phyloP scores from a whole-genome alignment of 1,140 invertebrate genomes.

The Zaprionus capensis region DNA sequence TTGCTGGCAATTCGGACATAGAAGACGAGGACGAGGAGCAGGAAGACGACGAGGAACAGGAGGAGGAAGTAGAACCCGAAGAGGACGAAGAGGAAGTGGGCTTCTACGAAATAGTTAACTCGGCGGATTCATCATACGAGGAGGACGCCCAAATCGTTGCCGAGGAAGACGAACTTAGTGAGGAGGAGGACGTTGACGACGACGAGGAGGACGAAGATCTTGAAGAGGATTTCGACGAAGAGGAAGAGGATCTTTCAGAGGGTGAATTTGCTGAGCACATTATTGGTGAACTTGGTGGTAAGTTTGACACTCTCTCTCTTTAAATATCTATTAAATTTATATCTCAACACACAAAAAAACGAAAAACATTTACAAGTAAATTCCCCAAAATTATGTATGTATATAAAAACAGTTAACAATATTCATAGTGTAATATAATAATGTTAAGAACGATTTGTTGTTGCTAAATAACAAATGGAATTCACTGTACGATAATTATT shows the following conservation, averaged over 20 bases:
- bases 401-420: not conserved
- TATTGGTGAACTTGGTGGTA: constrained; percentile 78
- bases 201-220: constrained; percentile 71
- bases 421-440: not conserved
- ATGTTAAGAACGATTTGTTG: not conserved
- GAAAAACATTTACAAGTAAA: not conserved
- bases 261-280: constrained; percentile 76
- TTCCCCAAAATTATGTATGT: not conserved
- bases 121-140: constrained; percentile 71
- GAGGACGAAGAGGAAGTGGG: constrained; percentile 66
- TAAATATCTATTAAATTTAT: not conserved
- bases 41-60: constrained; percentile 62
- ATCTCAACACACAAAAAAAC: constrained; percentile 1
- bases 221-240: constrained; percentile 72
- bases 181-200: constrained; percentile 74
- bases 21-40: constrained; percentile 50
- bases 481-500: not conserved
- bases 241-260: constrained; percentile 71
- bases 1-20: constrained; percentile 15
- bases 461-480: constrained; percentile 3
- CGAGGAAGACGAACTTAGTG: constrained; percentile 76
- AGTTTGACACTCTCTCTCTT: constrained; percentile 30
- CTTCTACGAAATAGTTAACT: constrained; percentile 73
- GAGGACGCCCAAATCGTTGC: constrained; percentile 76
- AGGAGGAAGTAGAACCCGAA: constrained; percentile 63